Evolutionary conservation across 1,140 invertebrate genomes (phyloP).

Genomic region (Mylabris phalerata): DNA sequence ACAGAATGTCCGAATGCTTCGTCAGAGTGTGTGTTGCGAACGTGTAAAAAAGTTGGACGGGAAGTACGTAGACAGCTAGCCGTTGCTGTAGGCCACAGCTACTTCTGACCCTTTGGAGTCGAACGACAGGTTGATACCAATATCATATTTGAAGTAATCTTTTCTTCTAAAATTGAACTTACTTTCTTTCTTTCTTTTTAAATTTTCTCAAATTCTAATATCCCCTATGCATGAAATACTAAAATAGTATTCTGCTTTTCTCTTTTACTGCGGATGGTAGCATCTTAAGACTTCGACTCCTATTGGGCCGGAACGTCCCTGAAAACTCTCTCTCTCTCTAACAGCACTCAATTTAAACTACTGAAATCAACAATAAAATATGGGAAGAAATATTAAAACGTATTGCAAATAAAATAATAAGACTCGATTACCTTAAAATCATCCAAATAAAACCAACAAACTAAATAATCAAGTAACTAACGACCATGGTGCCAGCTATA

Average conservation of each 20-base stretch:
- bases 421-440: constrained; percentile 5
- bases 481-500: constrained; percentile 8
- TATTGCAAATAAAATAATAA: constrained; percentile 7
- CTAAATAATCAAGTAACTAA: constrained; percentile 14
- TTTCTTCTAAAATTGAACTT: neutral
- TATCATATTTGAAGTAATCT: neutral
- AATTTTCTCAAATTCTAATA: neutral
- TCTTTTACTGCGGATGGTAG: constrained; percentile 29
- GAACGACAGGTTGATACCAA: constrained; percentile 32
- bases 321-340: constrained; percentile 38
- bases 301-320: constrained; percentile 38
- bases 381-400: constrained; percentile 7
- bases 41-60: constrained; percentile 34
- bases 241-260: constrained; percentile 2
- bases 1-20: constrained; percentile 17
- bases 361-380: constrained; percentile 8
- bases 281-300: constrained; percentile 40
- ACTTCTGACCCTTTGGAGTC: constrained; percentile 42
- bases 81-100: constrained; percentile 57
- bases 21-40: constrained; percentile 27
- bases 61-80: constrained; percentile 56
- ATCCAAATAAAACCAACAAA: neutral
- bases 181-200: neutral
- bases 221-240: constrained; percentile 8
- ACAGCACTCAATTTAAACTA: constrained; percentile 33